Evolutionary conservation across 2,888 invertebrate genomes (phyloP).

Genomic region (Nephrotoma flavescens): DNA sequence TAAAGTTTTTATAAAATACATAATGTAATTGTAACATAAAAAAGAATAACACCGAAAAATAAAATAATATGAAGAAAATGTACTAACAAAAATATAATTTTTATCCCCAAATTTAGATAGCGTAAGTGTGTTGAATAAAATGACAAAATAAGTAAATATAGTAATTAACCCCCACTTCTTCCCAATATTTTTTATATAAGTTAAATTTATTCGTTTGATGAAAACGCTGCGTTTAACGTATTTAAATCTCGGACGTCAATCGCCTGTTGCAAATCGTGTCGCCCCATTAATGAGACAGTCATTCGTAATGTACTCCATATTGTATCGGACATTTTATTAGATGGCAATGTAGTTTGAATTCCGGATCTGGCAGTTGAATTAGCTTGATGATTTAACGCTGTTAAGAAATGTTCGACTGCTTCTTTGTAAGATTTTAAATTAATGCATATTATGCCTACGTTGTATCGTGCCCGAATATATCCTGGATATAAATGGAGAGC

Average conservation of each 20-base stretch:
- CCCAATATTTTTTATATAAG: background rate
- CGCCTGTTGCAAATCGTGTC: conserved; percentile 43
- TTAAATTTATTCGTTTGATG: background rate
- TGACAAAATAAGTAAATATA: background rate
- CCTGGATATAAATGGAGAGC: conserved; percentile 87
- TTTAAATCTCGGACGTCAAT: conserved; percentile 45
- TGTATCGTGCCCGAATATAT: conserved; percentile 91
- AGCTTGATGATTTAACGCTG: conserved; percentile 84
- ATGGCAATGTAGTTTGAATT: conserved; percentile 38
- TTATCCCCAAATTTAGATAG: background rate
- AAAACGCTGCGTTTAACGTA: conserved; percentile 42
- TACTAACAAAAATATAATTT: background rate
- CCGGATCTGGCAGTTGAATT: conserved; percentile 34
- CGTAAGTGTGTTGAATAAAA: background rate
- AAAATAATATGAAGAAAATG: background rate
- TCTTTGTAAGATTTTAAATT: conserved; percentile 89
- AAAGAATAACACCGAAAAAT: background rate
- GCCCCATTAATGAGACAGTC: conserved; percentile 68
- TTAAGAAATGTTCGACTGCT: conserved; percentile 89
- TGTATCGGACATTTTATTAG: conserved; percentile 65
- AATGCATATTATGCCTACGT: conserved; percentile 95
- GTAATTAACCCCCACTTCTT: background rate
- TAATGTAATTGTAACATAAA: background rate
- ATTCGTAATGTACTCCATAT: conserved; percentile 90
- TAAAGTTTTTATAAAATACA: background rate